Base-by-base conservation (phyloP, 2,113 vertebrate genomes). In the Chaenocephalus aceratus region DNA sequence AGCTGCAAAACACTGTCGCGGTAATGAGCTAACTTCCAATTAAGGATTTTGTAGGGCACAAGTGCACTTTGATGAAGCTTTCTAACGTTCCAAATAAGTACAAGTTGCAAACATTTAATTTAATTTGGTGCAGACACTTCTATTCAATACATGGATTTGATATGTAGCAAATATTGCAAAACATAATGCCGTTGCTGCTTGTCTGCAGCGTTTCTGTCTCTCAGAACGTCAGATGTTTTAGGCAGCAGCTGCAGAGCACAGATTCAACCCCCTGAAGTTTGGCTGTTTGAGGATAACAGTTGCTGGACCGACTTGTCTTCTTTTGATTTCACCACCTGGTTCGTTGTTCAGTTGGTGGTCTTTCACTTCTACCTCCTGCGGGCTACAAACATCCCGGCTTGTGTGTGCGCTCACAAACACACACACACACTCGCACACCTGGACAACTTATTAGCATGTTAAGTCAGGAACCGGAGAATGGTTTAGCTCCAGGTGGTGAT, bases 311-410 rank as follows among this genome's bases (percentile, higher is more conserved):
- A 88, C 86, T 77, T 80, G 88, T 89, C 82, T 89, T 72, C 70
- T 74, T 91, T 92, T 94, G 89, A 92, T 90, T 92, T 73, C 86
- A 86, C 91, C 89, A 92, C 92, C 86, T 92, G 90, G 86, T 85
- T 88, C 57, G 88, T 80, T 89, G 77, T 92, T 90, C 80, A 80
- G 86, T 90, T 80, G 84, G 87, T 87, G 73, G 90, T 90, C 90
- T 85, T 86, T 92, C 68, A 81, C 84, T 83, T 85, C 67, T 89
- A 85, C 88, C 88, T 82, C 90, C 86, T 80, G 85, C 84, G 1
- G 80, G 66, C 83, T 86, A 77, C 82, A 89, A 79, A 89, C 87
- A 87, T 62, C 58, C 66, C 51, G 10, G 73, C 68, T 57, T 49
- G 60, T 52, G 77, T 65, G 71, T 63, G 56, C 6, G 45, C 66